Base-by-base conservation (phyloP, 2,888 invertebrate species). In the Drosophila picticornis region DNA sequence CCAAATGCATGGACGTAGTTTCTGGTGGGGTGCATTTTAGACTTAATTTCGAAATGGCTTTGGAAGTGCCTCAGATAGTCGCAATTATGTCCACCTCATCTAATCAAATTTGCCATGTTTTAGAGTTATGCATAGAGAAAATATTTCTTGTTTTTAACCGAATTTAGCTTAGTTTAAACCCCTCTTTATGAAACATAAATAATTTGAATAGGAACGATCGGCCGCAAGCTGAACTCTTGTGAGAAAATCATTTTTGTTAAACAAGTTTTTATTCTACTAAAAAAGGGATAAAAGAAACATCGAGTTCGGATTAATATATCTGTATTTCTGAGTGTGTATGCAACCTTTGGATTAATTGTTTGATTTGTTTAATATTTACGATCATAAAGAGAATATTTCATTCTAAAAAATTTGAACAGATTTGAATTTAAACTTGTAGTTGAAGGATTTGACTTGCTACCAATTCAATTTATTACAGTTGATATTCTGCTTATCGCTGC, bases 1-100 rank as follows among this genome's bases (percentile, higher is more conserved):
- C 25, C 13, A 3, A 1, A 2, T n/a, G 1, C 77, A 77, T 48
- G 29, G 73, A 5, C 27, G 68, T 40, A 19, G 34, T 25, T 29
- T 6, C 5, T 40, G 6, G 1, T 36, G 60, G 58, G 63, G 7
- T 46, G 2, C 2, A 25, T 22, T 22, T 46, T 4, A 46, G 13
- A 22, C 3, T 3, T 1, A 4, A 22, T 46, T 43, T 5, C 43
- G 22, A 22, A 43, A 2, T 6, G 5, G 22, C 1, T 13, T 19
- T 36, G 19, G 2, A 36, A 43, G 43, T 43, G 2, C 22, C 22
- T n/a, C 4, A 40, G n/a, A n/a, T 40, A 2, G n/a, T 16, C 16
- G 19, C 3, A 7, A 19, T 19, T 38, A 7, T 19, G n/a, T 22
- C 3, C 9, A 43, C 6, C 7, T 13, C 22, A 43, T 43, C 3